These are phyloP conservation scores for Gephyroberyx darwinii DNA, from an alignment of 2,797 vertebrate genomes.

Conservation along the genomic window DNA sequence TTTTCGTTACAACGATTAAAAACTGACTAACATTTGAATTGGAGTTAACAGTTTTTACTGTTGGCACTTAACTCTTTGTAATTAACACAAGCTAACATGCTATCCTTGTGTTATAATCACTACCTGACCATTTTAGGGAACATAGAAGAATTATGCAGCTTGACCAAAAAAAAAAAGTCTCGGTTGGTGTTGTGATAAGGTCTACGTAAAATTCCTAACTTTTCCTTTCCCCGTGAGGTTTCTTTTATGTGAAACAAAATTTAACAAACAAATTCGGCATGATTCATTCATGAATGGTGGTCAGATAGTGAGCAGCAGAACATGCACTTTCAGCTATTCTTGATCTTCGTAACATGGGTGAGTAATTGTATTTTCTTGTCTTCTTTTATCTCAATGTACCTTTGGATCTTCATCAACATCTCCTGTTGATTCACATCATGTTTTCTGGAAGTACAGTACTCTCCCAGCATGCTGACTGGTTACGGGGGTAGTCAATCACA, in stretches of 20 bases:
- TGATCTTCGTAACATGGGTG: slow-evolving; percentile 12
- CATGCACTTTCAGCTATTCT: background rate
- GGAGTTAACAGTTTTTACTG: background rate
- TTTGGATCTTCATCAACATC: slow-evolving; percentile 51
- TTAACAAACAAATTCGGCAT: background rate
- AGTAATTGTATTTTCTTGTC: slow-evolving; percentile 56
- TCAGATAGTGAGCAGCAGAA: slow-evolving; percentile 36
- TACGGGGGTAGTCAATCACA: slow-evolving; percentile 86
- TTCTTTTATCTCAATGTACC: slow-evolving; percentile 41
- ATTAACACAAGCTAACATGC: slow-evolving; percentile 5
- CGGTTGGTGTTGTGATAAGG: background rate
- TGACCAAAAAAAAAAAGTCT: background rate
- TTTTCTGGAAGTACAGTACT: slow-evolving; percentile 80
- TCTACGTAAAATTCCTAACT: background rate
- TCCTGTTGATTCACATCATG: slow-evolving; percentile 25
- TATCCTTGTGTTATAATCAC: slow-evolving; percentile 21
- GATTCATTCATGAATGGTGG: background rate
- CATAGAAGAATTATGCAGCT: background rate
- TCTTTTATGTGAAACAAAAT: background rate
- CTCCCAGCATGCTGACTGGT: slow-evolving; percentile 89
- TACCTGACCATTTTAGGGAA: slow-evolving; percentile 27
- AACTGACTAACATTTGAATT: background rate
- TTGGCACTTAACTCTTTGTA: slow-evolving; percentile 1
- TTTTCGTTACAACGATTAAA: slow-evolving; percentile 1
- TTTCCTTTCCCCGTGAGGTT: background rate